A percentile compares a stretch with the other conserved stretches of the same genome.
Conservation (phyloP, 2,113 vertebrate genomes). For the Hymenochirus boettgeri region DNA sequence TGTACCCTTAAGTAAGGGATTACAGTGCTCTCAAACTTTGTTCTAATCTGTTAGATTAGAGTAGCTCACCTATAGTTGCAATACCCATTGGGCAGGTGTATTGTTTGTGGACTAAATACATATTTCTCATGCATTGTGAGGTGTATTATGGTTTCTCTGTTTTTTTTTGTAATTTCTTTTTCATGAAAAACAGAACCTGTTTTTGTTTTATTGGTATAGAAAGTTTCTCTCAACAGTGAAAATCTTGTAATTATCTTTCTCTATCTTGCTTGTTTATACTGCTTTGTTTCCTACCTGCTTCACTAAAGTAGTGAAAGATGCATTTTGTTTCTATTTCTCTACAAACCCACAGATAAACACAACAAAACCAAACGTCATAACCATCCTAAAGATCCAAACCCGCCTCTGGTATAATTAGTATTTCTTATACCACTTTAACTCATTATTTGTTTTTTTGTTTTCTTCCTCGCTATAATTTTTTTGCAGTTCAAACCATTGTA, state of each 20-base stretch:
- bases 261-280: background rate
- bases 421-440: conserved; percentile 56
- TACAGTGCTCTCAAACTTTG: too few species aligned
- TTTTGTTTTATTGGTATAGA: too few species aligned
- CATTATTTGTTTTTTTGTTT: conserved; percentile 50
- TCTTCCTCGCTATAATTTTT: conserved; percentile 45
- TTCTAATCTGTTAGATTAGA: too few species aligned
- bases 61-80: too few species aligned
- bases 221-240: conserved; percentile 25
- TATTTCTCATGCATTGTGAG: too few species aligned
- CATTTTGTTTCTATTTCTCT: conserved; percentile 73
- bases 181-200: too few species aligned
- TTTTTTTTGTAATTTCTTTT: background rate
- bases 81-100: too few species aligned
- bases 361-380: conserved; percentile 95
- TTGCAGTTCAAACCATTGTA: conserved; percentile 44
- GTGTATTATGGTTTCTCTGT: background rate
- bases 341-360: conserved; percentile 91
- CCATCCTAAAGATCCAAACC: conserved; percentile 94
- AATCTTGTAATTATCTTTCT: too few species aligned
- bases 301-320: conserved; percentile 59
- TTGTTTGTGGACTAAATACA: too few species aligned
- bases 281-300: too few species aligned
- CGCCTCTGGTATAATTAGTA: conserved; percentile 90
- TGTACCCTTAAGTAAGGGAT: too few species aligned